phyloP scores from a whole-genome alignment of 1,140 invertebrate genomes.

The Drosophila trapezifrons region DNA sequence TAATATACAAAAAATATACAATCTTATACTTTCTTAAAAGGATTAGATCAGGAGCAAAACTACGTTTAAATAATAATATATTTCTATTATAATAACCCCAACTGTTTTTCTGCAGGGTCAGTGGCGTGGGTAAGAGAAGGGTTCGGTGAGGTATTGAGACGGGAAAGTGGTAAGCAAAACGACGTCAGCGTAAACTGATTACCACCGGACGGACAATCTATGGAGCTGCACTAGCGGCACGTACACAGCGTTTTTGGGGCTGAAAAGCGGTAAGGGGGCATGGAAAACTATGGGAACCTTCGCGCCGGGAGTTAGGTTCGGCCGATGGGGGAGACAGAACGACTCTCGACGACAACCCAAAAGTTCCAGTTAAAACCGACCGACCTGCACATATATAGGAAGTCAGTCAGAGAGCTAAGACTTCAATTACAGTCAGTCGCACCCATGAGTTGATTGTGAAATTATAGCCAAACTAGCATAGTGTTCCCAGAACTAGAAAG shows the following conservation, averaged over 20 bases:
- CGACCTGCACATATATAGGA: conserved; percentile 64
- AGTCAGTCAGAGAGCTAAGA: conserved; percentile 50
- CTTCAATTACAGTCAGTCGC: conserved; percentile 65
- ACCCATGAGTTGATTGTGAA: conserved; percentile 49
- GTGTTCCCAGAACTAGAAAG: conserved; percentile 26
- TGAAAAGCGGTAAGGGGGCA: conserved; percentile 9
- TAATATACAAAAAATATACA: no score
- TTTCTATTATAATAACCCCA: background rate
- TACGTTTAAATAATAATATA: no score
- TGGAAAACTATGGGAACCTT: conserved; percentile 61
- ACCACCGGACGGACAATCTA: conserved; percentile 61
- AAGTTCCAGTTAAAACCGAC: conserved; percentile 50
- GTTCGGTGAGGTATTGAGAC: background rate
- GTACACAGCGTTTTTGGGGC: conserved; percentile 50
- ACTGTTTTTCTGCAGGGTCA: conserved; percentile 20
- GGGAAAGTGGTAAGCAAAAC: conserved; percentile 59
- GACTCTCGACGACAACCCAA: conserved; percentile 26
- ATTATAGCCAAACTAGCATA: conserved; percentile 42
- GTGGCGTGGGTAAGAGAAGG: conserved; percentile 5
- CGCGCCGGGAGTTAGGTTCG: conserved; percentile 61
- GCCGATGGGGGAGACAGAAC: conserved; percentile 38
- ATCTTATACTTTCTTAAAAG: no score
- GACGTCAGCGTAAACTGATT: conserved; percentile 81
- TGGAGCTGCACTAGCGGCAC: conserved; percentile 63
- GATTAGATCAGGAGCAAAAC: no score